Evolutionary conservation across 2,113 vertebrate genomes (phyloP).

Genomic region (Oceanites oceanicus): DNA sequence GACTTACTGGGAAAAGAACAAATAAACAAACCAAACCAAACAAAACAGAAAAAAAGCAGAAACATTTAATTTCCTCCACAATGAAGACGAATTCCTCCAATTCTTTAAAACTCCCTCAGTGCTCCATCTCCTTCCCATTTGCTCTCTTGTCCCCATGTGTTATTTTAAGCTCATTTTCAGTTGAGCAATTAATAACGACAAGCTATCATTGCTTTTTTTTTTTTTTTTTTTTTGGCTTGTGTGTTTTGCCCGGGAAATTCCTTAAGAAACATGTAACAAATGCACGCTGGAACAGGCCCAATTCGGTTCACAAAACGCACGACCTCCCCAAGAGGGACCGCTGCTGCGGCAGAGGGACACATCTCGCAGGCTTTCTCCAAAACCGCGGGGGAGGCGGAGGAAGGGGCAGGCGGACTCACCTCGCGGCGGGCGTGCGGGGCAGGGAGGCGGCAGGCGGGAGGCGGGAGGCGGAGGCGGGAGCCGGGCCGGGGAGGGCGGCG

Average conservation of each 20-base stretch:
- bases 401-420: background rate
- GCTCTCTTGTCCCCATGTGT: background rate
- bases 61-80: slow-evolving; percentile 34
- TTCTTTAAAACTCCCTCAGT: background rate
- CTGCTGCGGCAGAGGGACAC: background rate
- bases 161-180: background rate
- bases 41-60: background rate
- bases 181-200: background rate
- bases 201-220: background rate
- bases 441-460: too few species aligned
- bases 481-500: background rate
- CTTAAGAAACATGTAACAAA: background rate
- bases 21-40: slow-evolving; percentile 20
- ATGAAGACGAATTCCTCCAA: background rate
- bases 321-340: background rate
- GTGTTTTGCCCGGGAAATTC: background rate
- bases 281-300: background rate
- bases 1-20: slow-evolving; percentile 32
- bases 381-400: fast-evolving
- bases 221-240: background rate
- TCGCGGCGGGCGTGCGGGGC: background rate
- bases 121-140: background rate
- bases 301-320: fast-evolving
- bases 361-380: too few species aligned
- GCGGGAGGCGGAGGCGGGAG: background rate